Evolutionary conservation across 2,113 vertebrate species (phyloP).

Genomic region (Sebastes schlegelii): DNA sequence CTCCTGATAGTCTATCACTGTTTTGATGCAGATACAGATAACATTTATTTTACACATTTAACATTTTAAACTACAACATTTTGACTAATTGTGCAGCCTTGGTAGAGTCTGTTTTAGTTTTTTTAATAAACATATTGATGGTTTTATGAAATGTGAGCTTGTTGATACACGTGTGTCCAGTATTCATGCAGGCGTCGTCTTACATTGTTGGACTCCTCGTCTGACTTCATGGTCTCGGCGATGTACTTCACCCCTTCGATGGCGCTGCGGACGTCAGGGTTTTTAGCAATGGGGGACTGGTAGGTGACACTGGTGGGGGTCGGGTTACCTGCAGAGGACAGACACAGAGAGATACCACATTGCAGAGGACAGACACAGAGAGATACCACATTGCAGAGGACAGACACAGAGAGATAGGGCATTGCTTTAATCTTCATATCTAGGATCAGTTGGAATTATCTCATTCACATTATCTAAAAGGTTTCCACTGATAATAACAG

Average conservation of each 20-base stretch:
- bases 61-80: background rate
- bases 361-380: too few relatives aligned
- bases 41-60: too few relatives aligned
- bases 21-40: too few relatives aligned
- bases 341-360: too few relatives aligned
- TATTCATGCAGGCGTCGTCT: slow-evolving; percentile 53
- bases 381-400: too few relatives aligned
- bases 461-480: background rate
- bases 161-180: too few relatives aligned
- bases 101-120: background rate
- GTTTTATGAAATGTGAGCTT: background rate
- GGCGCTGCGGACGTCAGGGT: slow-evolving; percentile 95
- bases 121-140: background rate
- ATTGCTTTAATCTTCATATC: too few relatives aligned
- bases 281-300: slow-evolving; percentile 92
- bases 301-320: slow-evolving; percentile 88
- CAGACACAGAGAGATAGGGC: too few relatives aligned
- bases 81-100: background rate
- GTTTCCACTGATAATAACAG: too few relatives aligned
- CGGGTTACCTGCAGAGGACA: slow-evolving; percentile 86
- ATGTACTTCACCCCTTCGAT: slow-evolving; percentile 98
- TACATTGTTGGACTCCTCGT: slow-evolving; percentile 96
- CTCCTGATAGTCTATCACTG: too few relatives aligned
- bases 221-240: slow-evolving; percentile 96
- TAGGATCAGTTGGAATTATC: too few relatives aligned